Conservation (phyloP, 2,113 vertebrate species). For the Trochalopteron elliotii region DNA sequence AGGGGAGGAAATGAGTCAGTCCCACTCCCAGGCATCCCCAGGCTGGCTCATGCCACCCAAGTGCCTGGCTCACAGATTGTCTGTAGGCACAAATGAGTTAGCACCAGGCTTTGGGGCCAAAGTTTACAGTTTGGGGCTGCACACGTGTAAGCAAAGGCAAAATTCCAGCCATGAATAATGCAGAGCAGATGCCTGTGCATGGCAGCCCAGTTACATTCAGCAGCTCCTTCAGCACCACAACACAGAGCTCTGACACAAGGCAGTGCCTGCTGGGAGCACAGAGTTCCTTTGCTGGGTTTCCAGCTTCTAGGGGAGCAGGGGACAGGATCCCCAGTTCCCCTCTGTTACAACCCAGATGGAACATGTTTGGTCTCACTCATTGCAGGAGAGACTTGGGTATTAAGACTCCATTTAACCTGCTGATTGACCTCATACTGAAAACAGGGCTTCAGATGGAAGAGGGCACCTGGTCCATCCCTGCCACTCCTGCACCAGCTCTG, state of each 20-base stretch:
- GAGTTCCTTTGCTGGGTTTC: neutral
- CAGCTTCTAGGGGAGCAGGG: neutral
- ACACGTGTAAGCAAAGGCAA: neutral
- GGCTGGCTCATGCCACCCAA: neutral
- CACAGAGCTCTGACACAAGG: neutral
- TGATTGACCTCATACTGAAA: neutral
- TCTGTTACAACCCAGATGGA: neutral
- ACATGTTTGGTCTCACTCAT: fast-evolving
- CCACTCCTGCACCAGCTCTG: neutral
- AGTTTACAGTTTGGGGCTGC: neutral
- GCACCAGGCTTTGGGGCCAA: neutral
- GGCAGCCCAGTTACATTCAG: neutral
- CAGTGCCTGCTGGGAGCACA: neutral
- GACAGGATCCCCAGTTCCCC: fast-evolving
- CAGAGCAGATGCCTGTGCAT: neutral
- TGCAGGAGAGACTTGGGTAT: neutral
- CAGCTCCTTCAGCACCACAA: neutral
- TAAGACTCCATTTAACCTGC: neutral
- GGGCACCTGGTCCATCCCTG: neutral
- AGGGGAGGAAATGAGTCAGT: neutral
- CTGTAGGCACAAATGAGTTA: neutral
- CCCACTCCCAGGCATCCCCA: neutral
- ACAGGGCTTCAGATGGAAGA: neutral
- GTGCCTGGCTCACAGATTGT: neutral
- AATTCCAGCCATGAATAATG: neutral